Conservation (phyloP, 2,888 invertebrate species). For the Magallana nippona region DNA sequence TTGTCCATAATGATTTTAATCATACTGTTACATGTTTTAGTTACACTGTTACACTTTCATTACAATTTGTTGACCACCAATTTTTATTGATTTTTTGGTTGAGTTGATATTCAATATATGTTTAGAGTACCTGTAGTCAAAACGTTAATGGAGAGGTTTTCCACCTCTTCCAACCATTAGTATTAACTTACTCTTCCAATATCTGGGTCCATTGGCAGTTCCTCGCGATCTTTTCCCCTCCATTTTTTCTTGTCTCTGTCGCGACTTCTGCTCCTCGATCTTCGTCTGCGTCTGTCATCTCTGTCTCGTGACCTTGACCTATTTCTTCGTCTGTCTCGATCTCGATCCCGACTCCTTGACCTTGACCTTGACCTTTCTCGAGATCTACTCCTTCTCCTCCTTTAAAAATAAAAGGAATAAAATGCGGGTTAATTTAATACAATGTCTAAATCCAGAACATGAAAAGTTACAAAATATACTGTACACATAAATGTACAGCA, state of each 20-base stretch:
- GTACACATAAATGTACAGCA: no score
- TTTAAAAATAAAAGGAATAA: constrained; percentile 14
- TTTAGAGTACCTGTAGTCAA: no score
- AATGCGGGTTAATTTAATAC: neutral
- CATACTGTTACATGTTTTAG: no score
- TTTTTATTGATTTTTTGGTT: no score
- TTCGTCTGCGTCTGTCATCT: constrained; percentile 63
- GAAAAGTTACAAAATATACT: no score
- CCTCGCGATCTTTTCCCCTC: constrained; percentile 55
- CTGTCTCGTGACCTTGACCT: constrained; percentile 64
- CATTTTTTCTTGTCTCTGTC: constrained; percentile 49
- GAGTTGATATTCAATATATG: no score
- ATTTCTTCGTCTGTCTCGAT: constrained; percentile 55
- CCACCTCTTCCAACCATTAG: no score
- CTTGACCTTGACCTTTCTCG: constrained; percentile 49
- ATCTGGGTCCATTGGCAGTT: constrained; percentile 81
- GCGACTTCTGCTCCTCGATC: constrained; percentile 55
- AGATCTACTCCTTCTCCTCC: constrained; percentile 41
- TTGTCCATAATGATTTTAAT: no score
- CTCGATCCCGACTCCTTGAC: neutral
- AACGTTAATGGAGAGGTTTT: no score
- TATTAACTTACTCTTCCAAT: constrained; percentile 79
- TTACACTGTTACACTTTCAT: no score
- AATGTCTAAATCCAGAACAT: no score
- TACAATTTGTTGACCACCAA: no score